Base-by-base conservation (phyloP, 2,797 vertebrate species). In the Sylvia borin region DNA sequence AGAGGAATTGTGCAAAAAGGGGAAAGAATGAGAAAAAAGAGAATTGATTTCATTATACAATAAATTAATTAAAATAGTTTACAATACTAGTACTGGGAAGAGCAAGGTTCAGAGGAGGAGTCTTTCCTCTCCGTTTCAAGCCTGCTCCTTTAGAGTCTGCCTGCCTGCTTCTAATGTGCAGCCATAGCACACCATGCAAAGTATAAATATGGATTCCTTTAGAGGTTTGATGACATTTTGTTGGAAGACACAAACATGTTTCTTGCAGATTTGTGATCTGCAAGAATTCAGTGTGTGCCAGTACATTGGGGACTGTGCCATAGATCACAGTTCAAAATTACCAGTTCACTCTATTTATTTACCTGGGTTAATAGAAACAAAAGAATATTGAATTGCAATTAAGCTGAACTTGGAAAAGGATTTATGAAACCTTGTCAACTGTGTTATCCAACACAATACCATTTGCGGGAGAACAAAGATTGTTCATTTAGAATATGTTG, bases 191-290 rank as follows among this genome's bases (percentile, higher is more conserved):
- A 94, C 86, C 80, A 85, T 90, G 48, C 5, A 12, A 86, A 89
- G 10, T 62, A 86, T 88, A 96, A 97, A 96, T 97, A 92, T 91
- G 88, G 93, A 80, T 95, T 96, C 85, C 87, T 94, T 95, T 94
- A 97, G 87, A 79, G 70, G 64, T 88, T 58, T 66, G 96, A 96
- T 97, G 97, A 97, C 95, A 97, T 97, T 97, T 97, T 97, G 53
- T 97, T 97, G 97, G 97, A 97, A 94, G 90, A 85, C 62, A 65
- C 78, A 91, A 73, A 90, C 42, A 88, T 84, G 94, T 82, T 95
- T 94, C 78, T 57, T 92, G 95, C 93, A 97, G 97, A 98, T 98
- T 98, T 98, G 97, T 96, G 96, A 97, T 93, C 96, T 97, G 93
- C 66, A 97, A 98, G 94, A 97, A 93, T 95, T 97, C 83, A 31